Evolutionary conservation across 92 coral and sea anemone genomes (phyloP), one percentile per base, ranked within the genome.

Genomic region (Plumapathes pennacea): DNA sequence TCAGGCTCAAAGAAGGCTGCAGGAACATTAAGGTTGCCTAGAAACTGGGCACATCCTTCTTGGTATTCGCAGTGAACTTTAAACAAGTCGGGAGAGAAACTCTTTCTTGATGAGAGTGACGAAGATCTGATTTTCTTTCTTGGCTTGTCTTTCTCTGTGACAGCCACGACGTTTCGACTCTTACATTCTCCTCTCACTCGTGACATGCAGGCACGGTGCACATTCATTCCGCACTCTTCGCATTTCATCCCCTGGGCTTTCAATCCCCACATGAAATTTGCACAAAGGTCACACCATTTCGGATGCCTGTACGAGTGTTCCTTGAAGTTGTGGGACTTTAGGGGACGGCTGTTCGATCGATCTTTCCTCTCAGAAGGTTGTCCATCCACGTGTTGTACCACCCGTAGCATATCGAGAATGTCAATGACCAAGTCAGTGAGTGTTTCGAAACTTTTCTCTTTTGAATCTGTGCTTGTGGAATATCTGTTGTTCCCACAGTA

Each of bases 231-330:
- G 73, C 98, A 92, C 15, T 71, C 88, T 26, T 67, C 88, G 40
- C 98, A 92, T 40, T 72, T 80, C 89, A 84, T 82, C 1, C 98
- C 98, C 42, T 92, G 98, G 21, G 67, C 86, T 74, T 82, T 88
- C 12, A 92, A 39, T 32, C 98, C 98, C 98, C 98, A 92, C 90
- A 92, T 88, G 50, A 92, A 92, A 27, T 50, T 41, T 3, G 90
- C 84, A 72, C 98, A 92, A 43, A 89, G 75, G 15, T 83, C 89
- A 66, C 98, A 92, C 98, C 98, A 92, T 56, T 92, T 92, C 10
- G 95, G 95, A 58, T 92, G 89, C 52, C 84, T 92, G 56, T 92
- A 92, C 29, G 85, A 74, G 45, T 92, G 84, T 13, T 73, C 69
- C 28, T 81, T 83, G 41, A 92, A 92, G 36, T 33, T 56, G 38